Conservation (phyloP, 2,888 invertebrate genomes). For the Parnassius smintheus region DNA sequence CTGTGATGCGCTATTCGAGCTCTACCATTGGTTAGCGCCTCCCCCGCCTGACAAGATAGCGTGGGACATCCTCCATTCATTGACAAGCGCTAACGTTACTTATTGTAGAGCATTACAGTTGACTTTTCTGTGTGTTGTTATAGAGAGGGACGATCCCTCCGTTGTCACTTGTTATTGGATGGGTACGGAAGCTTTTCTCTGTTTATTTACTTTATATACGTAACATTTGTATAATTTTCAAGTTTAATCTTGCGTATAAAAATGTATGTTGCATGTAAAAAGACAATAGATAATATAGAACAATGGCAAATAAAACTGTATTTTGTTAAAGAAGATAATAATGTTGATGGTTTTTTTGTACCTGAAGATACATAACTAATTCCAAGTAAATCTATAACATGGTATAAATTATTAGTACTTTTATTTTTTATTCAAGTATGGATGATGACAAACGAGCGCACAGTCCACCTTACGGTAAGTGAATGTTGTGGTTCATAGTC, state of each 20-base stretch:
- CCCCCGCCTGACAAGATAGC: slow-evolving; percentile 80
- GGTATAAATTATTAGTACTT: no score
- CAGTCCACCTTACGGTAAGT: no score
- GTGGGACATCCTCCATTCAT: slow-evolving; percentile 68
- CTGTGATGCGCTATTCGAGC: slow-evolving; percentile 68
- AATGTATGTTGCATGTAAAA: background rate
- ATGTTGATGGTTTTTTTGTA: no score
- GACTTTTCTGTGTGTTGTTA: slow-evolving; percentile 37
- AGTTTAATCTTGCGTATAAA: slow-evolving; percentile 1
- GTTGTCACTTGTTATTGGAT: slow-evolving; percentile 79
- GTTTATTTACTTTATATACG: slow-evolving; percentile 62
- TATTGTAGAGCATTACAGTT: slow-evolving; percentile 39
- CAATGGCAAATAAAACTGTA: no score
- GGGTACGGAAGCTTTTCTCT: slow-evolving; percentile 69
- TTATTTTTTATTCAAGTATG: no score
- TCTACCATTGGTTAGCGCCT: slow-evolving; percentile 67
- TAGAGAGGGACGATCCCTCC: slow-evolving; percentile 72
- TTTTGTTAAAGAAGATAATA: no score
- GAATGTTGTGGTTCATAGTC: no score
- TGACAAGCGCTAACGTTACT: slow-evolving; percentile 38
- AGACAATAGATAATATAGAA: no score
- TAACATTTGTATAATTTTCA: slow-evolving; percentile 28
- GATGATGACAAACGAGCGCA: no score
- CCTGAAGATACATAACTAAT: no score
- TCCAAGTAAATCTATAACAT: no score